Conservation (phyloP, 2,113 vertebrate species). For the zebrafish (Danio rerio) region DNA sequence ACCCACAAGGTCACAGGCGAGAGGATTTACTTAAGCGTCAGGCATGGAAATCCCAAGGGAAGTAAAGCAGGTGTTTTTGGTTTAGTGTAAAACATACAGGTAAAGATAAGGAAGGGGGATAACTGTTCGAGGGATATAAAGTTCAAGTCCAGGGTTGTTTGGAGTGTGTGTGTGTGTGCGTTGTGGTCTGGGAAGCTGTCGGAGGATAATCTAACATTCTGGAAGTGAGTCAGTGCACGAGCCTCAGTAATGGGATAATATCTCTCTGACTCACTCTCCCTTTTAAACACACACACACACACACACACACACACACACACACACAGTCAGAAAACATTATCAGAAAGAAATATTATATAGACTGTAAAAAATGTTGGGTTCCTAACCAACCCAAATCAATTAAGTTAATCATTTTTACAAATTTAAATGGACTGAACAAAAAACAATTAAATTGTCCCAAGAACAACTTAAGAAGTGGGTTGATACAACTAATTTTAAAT, state of each 20-base stretch:
- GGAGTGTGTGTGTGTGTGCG: slow-evolving; percentile 14
- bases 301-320: not conserved
- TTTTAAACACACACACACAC: slow-evolving; percentile 27
- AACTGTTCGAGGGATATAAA: not conserved
- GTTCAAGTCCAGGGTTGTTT: not conserved
- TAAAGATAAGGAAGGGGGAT: slow-evolving; percentile 2
- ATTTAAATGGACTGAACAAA: too few species aligned
- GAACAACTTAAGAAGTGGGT: too few species aligned
- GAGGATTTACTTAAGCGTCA: not conserved
- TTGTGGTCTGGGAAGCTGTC: slow-evolving; percentile 32
- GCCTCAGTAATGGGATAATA: slow-evolving; percentile 28
- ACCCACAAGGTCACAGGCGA: not conserved
- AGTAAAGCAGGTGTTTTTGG: not conserved
- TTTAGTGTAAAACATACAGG: not conserved
- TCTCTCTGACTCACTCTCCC: slow-evolving; percentile 46
- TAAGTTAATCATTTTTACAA: too few species aligned
- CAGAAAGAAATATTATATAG: too few species aligned
- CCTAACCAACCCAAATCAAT: too few species aligned
- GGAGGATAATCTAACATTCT: slow-evolving; percentile 33
- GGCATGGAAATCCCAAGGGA: not conserved
- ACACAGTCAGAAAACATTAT: too few species aligned
- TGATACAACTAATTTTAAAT: too few species aligned
- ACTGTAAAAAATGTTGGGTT: too few species aligned
- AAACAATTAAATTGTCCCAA: too few species aligned
- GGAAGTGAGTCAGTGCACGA: slow-evolving; percentile 53